These are phyloP conservation scores for Drosophila sp. DNA, from an alignment of 1,140 invertebrate species.

Conservation along the genomic window DNA sequence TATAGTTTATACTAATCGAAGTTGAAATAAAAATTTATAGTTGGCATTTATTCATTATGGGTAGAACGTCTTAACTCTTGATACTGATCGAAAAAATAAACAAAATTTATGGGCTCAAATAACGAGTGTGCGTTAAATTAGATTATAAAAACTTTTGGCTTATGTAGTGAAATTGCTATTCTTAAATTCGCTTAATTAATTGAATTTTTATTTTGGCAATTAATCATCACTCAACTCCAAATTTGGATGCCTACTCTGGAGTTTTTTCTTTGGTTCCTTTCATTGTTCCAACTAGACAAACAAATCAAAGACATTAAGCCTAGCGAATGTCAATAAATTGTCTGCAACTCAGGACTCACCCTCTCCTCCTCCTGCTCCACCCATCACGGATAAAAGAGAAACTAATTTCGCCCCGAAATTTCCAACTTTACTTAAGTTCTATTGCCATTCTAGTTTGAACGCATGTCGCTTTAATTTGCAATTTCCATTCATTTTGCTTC, in stretches of 20 bases:
- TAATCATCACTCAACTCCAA: not conserved
- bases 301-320: slow-evolving; percentile 20
- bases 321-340: slow-evolving; percentile 2
- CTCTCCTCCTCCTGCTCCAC: not conserved
- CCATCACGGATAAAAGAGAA: not conserved
- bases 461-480: slow-evolving; percentile 55
- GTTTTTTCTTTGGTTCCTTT: not conserved
- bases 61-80: too few relatives aligned
- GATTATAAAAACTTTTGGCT: too few relatives aligned
- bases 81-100: too few relatives aligned
- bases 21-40: too few relatives aligned
- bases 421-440: slow-evolving; percentile 7
- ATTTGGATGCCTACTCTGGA: not conserved
- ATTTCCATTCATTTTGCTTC: slow-evolving; percentile 49
- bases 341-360: not conserved
- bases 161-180: too few relatives aligned
- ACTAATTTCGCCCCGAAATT: slow-evolving; percentile 17
- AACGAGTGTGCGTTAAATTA: too few relatives aligned
- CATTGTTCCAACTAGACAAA: slow-evolving; percentile 10
- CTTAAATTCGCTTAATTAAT: not conserved
- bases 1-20: too few relatives aligned
- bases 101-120: too few relatives aligned
- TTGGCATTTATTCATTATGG: too few relatives aligned
- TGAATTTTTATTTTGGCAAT: slow-evolving; percentile 10
- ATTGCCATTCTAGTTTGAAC: slow-evolving; percentile 24